These are phyloP conservation scores for Struthidea cinerea DNA, from an alignment of 2,113 vertebrate species.

Conservation along the genomic window DNA sequence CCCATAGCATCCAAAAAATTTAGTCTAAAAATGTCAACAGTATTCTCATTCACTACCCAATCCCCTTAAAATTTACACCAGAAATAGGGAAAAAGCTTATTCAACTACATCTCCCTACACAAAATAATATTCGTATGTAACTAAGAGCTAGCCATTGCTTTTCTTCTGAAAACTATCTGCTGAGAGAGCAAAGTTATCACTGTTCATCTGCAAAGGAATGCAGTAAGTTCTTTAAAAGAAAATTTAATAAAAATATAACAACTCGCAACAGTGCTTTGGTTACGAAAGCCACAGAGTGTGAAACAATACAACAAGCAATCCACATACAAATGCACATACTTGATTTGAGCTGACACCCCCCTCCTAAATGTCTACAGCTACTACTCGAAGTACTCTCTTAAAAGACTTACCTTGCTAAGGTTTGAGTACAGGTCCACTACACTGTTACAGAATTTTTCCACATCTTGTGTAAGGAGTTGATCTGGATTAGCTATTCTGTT, in stretches of 20 bases:
- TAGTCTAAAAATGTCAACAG: not conserved
- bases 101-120: not conserved
- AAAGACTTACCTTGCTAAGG: slow-evolving; percentile 89
- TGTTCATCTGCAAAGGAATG: not conserved
- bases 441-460: slow-evolving; percentile 97
- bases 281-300: not conserved
- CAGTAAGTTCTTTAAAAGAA: not conserved
- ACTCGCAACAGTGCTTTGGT: not conserved
- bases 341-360: not conserved
- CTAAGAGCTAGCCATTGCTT: not conserved
- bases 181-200: not conserved
- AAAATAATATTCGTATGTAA: not conserved
- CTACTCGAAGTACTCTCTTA: not conserved
- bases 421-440: slow-evolving; percentile 98
- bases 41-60: not conserved
- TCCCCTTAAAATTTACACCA: not conserved
- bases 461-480: slow-evolving; percentile 96
- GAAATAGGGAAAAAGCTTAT: not conserved
- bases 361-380: not conserved
- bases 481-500: slow-evolving; percentile 96
- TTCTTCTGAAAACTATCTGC: not conserved
- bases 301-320: not conserved
- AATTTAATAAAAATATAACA: not conserved
- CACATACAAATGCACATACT: not conserved
- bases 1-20: not conserved